A percentile compares a stretch with the other conserved stretches of the same genome.
Evolutionary conservation across 2,797 vertebrate genomes (phyloP).

Genomic region (Rhinogobio ventralis): DNA sequence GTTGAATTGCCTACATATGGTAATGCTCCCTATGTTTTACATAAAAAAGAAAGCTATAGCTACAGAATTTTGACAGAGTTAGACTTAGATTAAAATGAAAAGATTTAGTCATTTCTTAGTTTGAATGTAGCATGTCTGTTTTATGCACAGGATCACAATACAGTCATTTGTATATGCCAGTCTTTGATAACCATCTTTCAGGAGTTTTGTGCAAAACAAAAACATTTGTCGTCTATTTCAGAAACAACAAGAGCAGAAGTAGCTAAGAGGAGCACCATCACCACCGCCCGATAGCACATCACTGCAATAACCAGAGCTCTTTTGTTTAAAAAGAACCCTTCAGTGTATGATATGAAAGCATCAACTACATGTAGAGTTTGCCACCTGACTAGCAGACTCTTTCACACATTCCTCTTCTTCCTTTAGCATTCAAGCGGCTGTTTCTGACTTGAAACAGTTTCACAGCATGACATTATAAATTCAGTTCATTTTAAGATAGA

Average conservation of each 20-base stretch:
- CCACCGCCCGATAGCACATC: slow-evolving; percentile 49
- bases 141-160: neutral
- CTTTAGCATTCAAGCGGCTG: slow-evolving; percentile 51
- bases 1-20: slow-evolving; percentile 50
- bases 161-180: neutral
- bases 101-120: neutral
- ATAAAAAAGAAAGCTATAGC: neutral
- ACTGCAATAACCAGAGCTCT: slow-evolving; percentile 66
- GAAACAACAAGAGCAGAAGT: slow-evolving; percentile 68
- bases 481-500: slow-evolving; percentile 29
- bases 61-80: neutral
- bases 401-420: slow-evolving; percentile 46
- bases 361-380: slow-evolving; percentile 53
- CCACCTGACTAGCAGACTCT: slow-evolving; percentile 48
- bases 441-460: slow-evolving; percentile 48
- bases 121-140: neutral
- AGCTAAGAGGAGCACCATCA: slow-evolving; percentile 52
- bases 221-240: slow-evolving; percentile 55
- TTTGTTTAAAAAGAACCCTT: slow-evolving; percentile 58
- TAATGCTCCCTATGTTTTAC: slow-evolving; percentile 22
- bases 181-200: slow-evolving; percentile 23
- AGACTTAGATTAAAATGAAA: neutral
- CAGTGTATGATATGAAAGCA: slow-evolving; percentile 62
- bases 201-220: neutral
- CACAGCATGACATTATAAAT: slow-evolving; percentile 60